These are phyloP conservation scores for Drosophila peninsularis DNA, from an alignment of 2,888 invertebrate genomes.

Conservation along the genomic window DNA sequence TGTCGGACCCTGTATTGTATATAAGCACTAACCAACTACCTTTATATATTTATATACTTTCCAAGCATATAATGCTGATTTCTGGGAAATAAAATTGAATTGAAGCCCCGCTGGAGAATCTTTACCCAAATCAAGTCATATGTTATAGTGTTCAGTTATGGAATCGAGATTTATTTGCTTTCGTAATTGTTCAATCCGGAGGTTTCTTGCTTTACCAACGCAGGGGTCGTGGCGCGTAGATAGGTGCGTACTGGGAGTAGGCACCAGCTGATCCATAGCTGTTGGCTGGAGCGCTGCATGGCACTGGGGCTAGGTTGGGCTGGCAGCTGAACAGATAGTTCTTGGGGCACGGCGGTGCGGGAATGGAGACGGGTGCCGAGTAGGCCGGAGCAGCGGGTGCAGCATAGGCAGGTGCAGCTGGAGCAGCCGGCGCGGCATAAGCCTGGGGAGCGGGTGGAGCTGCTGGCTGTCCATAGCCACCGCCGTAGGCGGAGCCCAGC, in stretches of 20 bases:
- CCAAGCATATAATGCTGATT: no score
- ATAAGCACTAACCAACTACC: no score
- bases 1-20: no score
- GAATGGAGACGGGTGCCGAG: constrained; percentile 59
- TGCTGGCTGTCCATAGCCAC: constrained; percentile 54
- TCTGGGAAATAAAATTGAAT: background rate
- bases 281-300: constrained; percentile 70
- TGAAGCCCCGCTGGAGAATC: background rate
- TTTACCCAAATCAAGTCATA: background rate
- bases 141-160: background rate
- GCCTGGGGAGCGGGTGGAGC: constrained; percentile 48
- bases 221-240: constrained; percentile 62
- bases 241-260: constrained; percentile 78
- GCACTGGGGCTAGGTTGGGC: constrained; percentile 77
- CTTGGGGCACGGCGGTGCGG: constrained; percentile 77
- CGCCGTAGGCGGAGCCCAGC: constrained; percentile 68
- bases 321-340: constrained; percentile 81
- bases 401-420: constrained; percentile 48
- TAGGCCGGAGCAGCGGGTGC: constrained; percentile 52
- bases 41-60: no score
- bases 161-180: constrained; percentile 26
- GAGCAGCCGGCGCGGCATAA: constrained; percentile 48
- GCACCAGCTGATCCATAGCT: constrained; percentile 78
- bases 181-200: background rate
- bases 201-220: constrained; percentile 35